Conservation (phyloP, 2,113 vertebrate species). For the Alosa alosa region DNA sequence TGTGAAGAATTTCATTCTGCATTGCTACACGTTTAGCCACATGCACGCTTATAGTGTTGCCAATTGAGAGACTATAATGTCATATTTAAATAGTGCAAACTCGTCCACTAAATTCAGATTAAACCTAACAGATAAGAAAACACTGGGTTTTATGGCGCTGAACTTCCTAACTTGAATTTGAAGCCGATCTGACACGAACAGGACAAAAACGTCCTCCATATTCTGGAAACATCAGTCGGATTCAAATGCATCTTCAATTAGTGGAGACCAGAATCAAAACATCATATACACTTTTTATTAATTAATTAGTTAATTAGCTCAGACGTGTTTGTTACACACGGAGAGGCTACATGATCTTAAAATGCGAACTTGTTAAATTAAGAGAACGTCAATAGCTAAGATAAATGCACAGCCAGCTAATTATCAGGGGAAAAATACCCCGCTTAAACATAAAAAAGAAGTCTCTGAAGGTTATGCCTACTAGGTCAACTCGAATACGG, state of each 20-base stretch:
- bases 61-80: background rate
- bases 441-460: too few relatives aligned
- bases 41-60: background rate
- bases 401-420: background rate
- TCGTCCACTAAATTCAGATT: background rate
- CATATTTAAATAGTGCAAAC: background rate
- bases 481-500: too few relatives aligned
- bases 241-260: too few relatives aligned
- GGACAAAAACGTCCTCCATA: too few relatives aligned
- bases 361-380: background rate
- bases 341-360: background rate
- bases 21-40: background rate
- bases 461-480: too few relatives aligned
- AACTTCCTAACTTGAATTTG: too few relatives aligned
- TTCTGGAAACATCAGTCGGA: too few relatives aligned
- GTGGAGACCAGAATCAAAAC: background rate
- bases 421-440: too few relatives aligned
- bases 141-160: background rate
- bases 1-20: background rate
- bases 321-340: background rate
- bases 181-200: too few relatives aligned
- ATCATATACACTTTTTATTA: background rate
- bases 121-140: background rate
- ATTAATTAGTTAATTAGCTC: background rate
- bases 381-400: background rate